A percentile compares a stretch with the other conserved stretches of the same genome.
Evolutionary conservation across 2,888 invertebrate species (phyloP).

Genomic region (Hirtodrosophila cameraria): DNA sequence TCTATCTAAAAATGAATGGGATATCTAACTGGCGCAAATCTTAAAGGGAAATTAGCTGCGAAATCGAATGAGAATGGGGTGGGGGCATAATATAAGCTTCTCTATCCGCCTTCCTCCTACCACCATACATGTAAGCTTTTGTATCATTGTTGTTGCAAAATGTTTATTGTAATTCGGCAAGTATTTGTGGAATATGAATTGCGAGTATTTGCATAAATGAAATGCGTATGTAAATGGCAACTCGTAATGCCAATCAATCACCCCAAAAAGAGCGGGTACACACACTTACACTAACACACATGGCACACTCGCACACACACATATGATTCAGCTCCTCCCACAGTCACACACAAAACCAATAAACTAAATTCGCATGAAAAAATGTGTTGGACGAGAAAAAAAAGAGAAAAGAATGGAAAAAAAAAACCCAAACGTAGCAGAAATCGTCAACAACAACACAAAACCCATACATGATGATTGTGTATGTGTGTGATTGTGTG

Average conservation of each 20-base stretch:
- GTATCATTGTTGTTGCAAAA: slow-evolving; percentile 59
- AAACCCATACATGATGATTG: slow-evolving; percentile 41
- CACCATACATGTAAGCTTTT: not conserved
- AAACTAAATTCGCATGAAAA: slow-evolving; percentile 76
- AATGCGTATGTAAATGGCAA: slow-evolving; percentile 78
- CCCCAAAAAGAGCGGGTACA: slow-evolving; percentile 66
- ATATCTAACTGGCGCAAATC: slow-evolving; percentile 68
- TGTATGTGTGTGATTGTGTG: slow-evolving; percentile 25
- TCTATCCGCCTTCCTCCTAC: not conserved
- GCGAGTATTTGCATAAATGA: slow-evolving; percentile 78
- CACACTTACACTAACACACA: slow-evolving; percentile 34
- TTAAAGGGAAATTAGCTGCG: slow-evolving; percentile 77
- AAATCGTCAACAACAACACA: slow-evolving; percentile 75
- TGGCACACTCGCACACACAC: slow-evolving; percentile 29
- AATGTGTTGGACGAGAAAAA: slow-evolving; percentile 37
- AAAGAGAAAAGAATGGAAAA: slow-evolving; percentile 38
- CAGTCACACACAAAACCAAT: slow-evolving; percentile 71
- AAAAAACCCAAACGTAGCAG: slow-evolving; percentile 71
- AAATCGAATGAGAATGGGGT: slow-evolving; percentile 52
- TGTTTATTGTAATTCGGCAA: slow-evolving; percentile 75
- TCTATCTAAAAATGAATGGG: slow-evolving; percentile 42
- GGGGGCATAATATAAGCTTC: slow-evolving; percentile 18
- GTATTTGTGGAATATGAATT: slow-evolving; percentile 77
- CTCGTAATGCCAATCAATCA: slow-evolving; percentile 79
- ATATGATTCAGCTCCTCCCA: slow-evolving; percentile 68